Evolutionary conservation across 2,888 invertebrate species (phyloP), one percentile per base, ranked within the genome.

Genomic region (Pimpla rufipes): DNA sequence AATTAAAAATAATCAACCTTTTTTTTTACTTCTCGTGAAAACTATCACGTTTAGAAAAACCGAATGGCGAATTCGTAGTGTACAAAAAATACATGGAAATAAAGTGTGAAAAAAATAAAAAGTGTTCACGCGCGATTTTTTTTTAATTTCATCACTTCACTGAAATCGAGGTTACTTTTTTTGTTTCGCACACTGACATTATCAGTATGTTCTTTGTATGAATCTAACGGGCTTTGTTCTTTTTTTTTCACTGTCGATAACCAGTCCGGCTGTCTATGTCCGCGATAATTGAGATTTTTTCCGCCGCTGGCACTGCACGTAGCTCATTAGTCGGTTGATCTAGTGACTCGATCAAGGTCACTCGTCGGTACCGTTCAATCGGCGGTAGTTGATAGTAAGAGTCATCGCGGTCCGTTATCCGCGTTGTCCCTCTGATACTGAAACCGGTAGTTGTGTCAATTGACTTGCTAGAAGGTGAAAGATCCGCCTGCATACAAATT

Each of bases 141-240:
- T 10, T 5, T 45, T 13, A 45, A 13, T 13, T 45, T 10, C 7
- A 2, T 45, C 45, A 45, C 45, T n/a, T n/a, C n/a, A n/a, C n/a
- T n/a, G n/a, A n/a, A n/a, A n/a, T n/a, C n/a, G n/a, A n/a, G n/a
- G n/a, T n/a, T n/a, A n/a, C n/a, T n/a, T n/a, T n/a, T n/a, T n/a
- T n/a, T n/a, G 68, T 35, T 50, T 1, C 50, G 29, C 35, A 11
- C 1, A 21, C 18, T 50, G 18, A 7, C 52, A 70, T 52, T 55
- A 6, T 40, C 13, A 21, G 23, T 66, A 55, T 23, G 66, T 10
- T 52, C 52, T 18, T 52, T 52, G 8, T 10, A 23, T 23, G 29
- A 7, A 52, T 42, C 40, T 76, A 67, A 57, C 67, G 67, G 45
- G 11, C 67, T 57, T 18, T 55, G 52, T 74, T 52, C 67, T 57